These are phyloP conservation scores for Rhyacophila evoluta DNA, from an alignment of 2,888 invertebrate genomes.

Conservation along the genomic window DNA sequence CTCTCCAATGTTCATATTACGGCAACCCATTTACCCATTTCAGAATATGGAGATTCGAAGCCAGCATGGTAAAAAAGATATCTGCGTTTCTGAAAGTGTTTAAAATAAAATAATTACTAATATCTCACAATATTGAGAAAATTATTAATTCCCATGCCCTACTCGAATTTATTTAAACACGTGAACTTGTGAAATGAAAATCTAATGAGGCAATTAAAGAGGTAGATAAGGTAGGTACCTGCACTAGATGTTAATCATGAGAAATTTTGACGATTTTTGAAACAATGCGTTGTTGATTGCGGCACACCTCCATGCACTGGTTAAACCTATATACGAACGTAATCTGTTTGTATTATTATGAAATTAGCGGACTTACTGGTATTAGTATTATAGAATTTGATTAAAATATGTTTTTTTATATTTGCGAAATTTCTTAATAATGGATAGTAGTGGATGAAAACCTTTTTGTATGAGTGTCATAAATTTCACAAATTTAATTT, in stretches of 20 bases:
- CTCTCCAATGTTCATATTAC: too few species aligned
- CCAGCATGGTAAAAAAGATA: too few species aligned
- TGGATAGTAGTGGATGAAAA: too few species aligned
- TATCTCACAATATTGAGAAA: conserved; percentile 22
- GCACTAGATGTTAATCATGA: background rate
- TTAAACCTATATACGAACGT: background rate
- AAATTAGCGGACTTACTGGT: background rate
- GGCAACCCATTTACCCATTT: too few species aligned
- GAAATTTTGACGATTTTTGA: background rate
- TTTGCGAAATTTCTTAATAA: too few species aligned
- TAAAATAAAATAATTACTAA: background rate
- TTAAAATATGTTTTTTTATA: too few species aligned
- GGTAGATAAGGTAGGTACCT: background rate
- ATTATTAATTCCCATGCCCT: background rate
- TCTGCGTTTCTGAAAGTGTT: background rate
- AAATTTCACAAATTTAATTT: too few species aligned
- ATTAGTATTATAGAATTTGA: too few species aligned
- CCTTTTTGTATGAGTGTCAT: too few species aligned
- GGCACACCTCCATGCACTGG: background rate
- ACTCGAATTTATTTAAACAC: background rate
- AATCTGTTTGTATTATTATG: background rate
- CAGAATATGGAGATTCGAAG: too few species aligned
- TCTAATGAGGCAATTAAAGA: background rate
- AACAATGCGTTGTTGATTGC: background rate
- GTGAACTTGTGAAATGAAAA: conserved; percentile 7